Percentiles rank a stretch among this genome's conserved stretches.
Conservation (phyloP, 92 coral and sea anemone genomes). For the Parazoanthus swiftii region DNA sequence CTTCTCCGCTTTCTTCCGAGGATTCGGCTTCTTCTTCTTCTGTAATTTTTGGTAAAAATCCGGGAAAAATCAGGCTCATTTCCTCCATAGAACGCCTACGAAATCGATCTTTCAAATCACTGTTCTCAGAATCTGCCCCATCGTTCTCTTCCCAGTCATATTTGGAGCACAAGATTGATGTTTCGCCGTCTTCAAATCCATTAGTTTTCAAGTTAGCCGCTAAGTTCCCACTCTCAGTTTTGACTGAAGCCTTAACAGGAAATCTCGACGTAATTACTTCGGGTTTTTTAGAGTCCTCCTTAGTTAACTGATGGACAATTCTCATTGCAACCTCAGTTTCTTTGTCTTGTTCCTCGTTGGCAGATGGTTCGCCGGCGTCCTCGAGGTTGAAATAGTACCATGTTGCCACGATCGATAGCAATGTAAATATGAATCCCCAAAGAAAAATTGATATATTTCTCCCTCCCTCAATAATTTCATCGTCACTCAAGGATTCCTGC, state of each 20-base stretch:
- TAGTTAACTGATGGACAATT: slow-evolving; percentile 59
- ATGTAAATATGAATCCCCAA: slow-evolving; percentile 72
- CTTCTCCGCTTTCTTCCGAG: slow-evolving; percentile 20
- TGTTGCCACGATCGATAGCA: slow-evolving; percentile 69
- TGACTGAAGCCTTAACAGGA: slow-evolving; percentile 14
- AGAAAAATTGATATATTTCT: slow-evolving; percentile 64
- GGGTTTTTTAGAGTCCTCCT: slow-evolving; percentile 27
- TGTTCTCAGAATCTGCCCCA: slow-evolving; percentile 38
- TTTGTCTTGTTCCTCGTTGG: slow-evolving; percentile 52
- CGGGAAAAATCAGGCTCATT: slow-evolving; percentile 88
- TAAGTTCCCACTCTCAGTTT: neutral
- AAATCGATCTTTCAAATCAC: slow-evolving; percentile 28
- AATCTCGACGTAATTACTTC: neutral
- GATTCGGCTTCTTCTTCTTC: slow-evolving; percentile 63
- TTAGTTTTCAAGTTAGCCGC: slow-evolving; percentile 22
- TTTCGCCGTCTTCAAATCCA: slow-evolving; percentile 74
- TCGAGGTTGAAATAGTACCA: slow-evolving; percentile 80
- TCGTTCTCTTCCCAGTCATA: slow-evolving; percentile 54
- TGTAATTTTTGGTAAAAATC: slow-evolving; percentile 77
- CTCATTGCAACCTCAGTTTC: slow-evolving; percentile 72
- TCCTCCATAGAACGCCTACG: slow-evolving; percentile 89
- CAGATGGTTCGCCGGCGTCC: slow-evolving; percentile 55
- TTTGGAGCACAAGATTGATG: slow-evolving; percentile 79
- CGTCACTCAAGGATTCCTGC: slow-evolving; percentile 20
- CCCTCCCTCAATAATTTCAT: slow-evolving; percentile 55